Conservation (phyloP, 2,113 vertebrate species). For the Phoenicopterus ruber region DNA sequence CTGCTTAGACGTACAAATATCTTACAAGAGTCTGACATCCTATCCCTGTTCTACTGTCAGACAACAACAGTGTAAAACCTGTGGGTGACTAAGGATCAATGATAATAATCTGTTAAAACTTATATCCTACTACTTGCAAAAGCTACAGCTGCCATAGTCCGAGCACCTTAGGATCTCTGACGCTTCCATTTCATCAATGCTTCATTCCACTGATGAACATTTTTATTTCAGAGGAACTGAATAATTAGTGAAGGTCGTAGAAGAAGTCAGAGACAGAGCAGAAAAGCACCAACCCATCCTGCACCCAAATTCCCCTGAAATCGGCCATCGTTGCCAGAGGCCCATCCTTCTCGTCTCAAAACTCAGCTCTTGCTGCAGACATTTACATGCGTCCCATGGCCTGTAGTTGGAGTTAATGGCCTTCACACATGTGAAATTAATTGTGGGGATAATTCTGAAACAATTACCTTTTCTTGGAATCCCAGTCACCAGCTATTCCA, state of each 20-base stretch:
- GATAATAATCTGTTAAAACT: not conserved
- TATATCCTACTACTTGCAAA: not conserved
- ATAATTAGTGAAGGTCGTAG: not conserved
- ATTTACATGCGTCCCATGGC: not conserved
- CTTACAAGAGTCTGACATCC: not conserved
- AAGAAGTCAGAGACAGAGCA: not conserved
- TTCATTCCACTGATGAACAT: not conserved
- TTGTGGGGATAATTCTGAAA: constrained; percentile 1
- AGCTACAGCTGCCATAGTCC: fast-evolving
- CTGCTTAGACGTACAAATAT: not conserved
- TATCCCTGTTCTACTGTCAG: not conserved
- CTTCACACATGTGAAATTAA: constrained; percentile 40
- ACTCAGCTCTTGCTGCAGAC: not conserved
- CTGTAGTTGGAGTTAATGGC: not conserved
- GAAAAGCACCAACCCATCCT: fast-evolving
- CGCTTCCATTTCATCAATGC: not conserved
- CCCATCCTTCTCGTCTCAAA: not conserved
- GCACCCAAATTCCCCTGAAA: not conserved
- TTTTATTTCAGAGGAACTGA: not conserved
- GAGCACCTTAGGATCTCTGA: not conserved
- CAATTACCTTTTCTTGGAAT: constrained; percentile 44
- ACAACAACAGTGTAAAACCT: not conserved
- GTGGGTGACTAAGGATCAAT: not conserved
- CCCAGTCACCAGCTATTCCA: not conserved
- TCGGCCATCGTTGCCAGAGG: fast-evolving